phyloP scores from a whole-genome alignment of 1,140 invertebrate genomes.

The Lycorma delicatula region DNA sequence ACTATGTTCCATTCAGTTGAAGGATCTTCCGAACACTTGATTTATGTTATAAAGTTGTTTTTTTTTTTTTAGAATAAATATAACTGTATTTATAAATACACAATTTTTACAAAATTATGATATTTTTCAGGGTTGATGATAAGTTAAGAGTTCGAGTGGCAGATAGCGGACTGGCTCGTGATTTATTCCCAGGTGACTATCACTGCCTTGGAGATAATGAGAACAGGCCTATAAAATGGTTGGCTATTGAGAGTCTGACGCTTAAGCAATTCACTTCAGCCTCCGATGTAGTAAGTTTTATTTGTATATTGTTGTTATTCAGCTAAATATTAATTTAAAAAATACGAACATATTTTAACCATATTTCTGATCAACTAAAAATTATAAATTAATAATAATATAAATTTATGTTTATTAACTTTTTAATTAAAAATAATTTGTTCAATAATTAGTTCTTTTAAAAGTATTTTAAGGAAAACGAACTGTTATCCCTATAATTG shows the following conservation, averaged over 20 bases:
- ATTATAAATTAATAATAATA: constrained; percentile 7
- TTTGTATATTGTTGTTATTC: background rate
- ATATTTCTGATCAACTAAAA: background rate
- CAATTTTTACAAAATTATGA: too few species aligned
- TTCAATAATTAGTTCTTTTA: too few species aligned
- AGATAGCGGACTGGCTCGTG: constrained; percentile 80
- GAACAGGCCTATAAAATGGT: constrained; percentile 91
- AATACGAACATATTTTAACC: background rate
- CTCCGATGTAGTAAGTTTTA: constrained; percentile 69
- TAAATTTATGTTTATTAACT: too few species aligned
- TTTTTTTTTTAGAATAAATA: too few species aligned
- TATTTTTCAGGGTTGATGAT: constrained; percentile 56
- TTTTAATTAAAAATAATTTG: too few species aligned
- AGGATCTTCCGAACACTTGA: too few species aligned
- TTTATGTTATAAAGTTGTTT: too few species aligned
- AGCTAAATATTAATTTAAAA: background rate
- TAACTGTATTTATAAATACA: too few species aligned
- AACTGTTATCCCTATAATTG: too few species aligned
- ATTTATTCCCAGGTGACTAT: constrained; percentile 92
- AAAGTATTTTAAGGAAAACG: too few species aligned
- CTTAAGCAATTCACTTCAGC: constrained; percentile 68
- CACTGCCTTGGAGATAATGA: constrained; percentile 91
- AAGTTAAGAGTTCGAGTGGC: constrained; percentile 77
- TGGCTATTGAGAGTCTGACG: constrained; percentile 80
- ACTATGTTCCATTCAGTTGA: too few species aligned